Base-by-base conservation (phyloP, 2,797 vertebrate species). In the Gouania willdenowi region DNA sequence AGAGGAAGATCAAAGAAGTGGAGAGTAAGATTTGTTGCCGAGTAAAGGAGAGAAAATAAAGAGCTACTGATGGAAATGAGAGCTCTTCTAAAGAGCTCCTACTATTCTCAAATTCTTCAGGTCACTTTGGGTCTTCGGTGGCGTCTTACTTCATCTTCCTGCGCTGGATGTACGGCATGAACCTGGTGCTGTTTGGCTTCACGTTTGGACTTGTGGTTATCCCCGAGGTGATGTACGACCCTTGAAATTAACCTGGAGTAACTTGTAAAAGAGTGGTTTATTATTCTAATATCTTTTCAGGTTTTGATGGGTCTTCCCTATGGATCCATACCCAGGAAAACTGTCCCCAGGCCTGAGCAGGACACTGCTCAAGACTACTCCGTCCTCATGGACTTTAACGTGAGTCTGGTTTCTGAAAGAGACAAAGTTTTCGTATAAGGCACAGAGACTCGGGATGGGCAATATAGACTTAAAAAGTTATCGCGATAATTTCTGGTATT, bases 111-210 rank as follows among this genome's bases (percentile, higher is more conserved):
- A 8, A 1, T 5, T 16, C 5, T 8, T 24, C 57, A 99, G 97
- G 97, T 89, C 97, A 99, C 70, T 99, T 98, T 43, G 97, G 97
- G 5, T 99, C 97, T 6, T 98, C 97, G 0, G 97, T 98, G 3
- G 97, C 97, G 0, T 99, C 97, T 1, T 99, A 99, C 60, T 99
- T 99, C 59, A 98, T 99, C 80, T 98, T 99, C 64, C 89, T 99
- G 41, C 91, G 97, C 12, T 99, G 97, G 97, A 98, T 98, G 94
- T 99, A 99, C 0, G 97, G 96, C 35, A 92, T 98, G 74, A 99
- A 99, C 70, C 87, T 99, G 1, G 94, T 99, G 6, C 91, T 99
- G 22, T 99, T 98, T 54, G 92, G 94, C 6, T 89, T 99, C 67
- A 98, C 95, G 35, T 97, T 99, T 80, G 97, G 97, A 37, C 82